Conservation (phyloP, 2,113 vertebrate genomes). For the Gallinago media region DNA sequence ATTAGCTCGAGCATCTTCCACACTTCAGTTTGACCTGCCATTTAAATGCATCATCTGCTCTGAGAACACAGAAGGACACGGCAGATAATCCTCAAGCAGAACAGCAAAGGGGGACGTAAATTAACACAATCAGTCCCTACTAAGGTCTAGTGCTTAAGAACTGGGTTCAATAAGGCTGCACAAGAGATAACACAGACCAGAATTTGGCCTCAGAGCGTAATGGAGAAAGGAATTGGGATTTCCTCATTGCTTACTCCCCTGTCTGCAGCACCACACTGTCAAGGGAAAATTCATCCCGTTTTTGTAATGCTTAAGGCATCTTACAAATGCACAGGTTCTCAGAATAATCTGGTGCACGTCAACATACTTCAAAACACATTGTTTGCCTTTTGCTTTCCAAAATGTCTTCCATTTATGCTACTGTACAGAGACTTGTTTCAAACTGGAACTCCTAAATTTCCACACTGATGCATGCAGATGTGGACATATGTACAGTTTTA, state of each 20-base stretch:
- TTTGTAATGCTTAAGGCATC: not conserved
- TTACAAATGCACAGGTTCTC: not conserved
- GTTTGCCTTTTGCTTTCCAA: not conserved
- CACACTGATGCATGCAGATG: not conserved
- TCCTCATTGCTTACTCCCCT: not conserved
- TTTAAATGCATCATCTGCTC: not conserved
- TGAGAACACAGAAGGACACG: not conserved
- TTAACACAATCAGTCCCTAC: not conserved
- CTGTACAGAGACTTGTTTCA: not conserved
- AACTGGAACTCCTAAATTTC: not conserved
- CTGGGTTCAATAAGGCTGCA: not conserved
- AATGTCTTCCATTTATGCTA: not conserved
- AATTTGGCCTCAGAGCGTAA: not conserved
- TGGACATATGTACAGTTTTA: not conserved
- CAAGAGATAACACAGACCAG: not conserved
- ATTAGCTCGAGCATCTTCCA: not conserved
- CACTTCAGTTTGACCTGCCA: not conserved
- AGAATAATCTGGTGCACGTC: not conserved
- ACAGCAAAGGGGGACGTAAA: not conserved
- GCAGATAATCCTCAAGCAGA: not conserved
- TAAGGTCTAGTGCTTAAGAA: not conserved
- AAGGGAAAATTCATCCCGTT: not conserved
- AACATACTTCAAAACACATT: not conserved
- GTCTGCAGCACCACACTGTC: not conserved
- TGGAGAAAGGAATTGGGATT: not conserved